phyloP scores from a whole-genome alignment of 1,140 invertebrate species.

The Musca domestica region DNA sequence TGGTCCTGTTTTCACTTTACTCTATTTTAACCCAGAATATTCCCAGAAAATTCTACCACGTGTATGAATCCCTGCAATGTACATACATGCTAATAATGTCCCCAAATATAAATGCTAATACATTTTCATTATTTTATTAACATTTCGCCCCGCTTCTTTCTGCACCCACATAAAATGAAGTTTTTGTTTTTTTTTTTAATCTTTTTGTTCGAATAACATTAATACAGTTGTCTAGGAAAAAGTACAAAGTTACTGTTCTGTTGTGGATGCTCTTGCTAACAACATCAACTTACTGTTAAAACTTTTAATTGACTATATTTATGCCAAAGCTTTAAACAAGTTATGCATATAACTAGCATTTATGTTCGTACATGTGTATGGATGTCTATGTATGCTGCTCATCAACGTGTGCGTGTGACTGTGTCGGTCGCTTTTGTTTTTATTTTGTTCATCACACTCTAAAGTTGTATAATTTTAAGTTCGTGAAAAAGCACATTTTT shows the following conservation, averaged over 20 bases:
- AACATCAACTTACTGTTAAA: background rate
- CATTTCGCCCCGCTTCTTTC: too few relatives aligned
- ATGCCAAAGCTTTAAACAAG: constrained; percentile 11
- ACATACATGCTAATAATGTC: too few relatives aligned
- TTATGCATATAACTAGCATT: too few relatives aligned
- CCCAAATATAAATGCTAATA: too few relatives aligned
- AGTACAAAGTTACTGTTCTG: too few relatives aligned
- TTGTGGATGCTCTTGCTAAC: background rate
- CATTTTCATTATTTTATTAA: too few relatives aligned
- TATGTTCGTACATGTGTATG: too few relatives aligned
- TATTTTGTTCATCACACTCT: background rate
- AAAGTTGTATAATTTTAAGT: constrained; percentile 5
- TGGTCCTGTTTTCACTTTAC: too few relatives aligned
- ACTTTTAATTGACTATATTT: constrained; percentile 20
- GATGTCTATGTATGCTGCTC: background rate
- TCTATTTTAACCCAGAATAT: too few relatives aligned
- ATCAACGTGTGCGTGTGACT: background rate
- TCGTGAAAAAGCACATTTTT: constrained; percentile 6
- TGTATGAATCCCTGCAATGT: too few relatives aligned
- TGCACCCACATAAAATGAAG: background rate
- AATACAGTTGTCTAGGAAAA: background rate
- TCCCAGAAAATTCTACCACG: too few relatives aligned
- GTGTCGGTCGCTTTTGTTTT: background rate
- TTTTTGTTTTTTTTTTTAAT: background rate
- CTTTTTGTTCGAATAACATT: background rate